Evolutionary conservation across 2,888 invertebrate genomes (phyloP).

Genomic region (Mesorhabditis sp.): DNA sequence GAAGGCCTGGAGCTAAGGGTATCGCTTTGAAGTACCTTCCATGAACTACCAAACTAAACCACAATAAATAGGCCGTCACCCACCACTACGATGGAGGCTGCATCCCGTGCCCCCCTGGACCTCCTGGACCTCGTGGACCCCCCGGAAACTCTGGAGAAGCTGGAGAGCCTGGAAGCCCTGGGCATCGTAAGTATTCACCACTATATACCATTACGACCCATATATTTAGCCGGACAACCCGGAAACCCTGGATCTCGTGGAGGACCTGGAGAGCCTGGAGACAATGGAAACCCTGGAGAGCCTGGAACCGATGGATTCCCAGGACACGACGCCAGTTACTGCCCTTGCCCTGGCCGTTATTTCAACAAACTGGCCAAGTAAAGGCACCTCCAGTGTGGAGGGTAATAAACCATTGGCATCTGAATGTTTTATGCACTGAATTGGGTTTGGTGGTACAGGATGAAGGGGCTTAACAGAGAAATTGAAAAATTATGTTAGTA

Average conservation of each 20-base stretch:
- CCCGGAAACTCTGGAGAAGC: constrained; percentile 9
- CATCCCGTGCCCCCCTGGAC: neutral
- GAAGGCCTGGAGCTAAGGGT: constrained; percentile 16
- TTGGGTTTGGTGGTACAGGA: too few relatives aligned
- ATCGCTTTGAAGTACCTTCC: neutral
- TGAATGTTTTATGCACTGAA: too few relatives aligned
- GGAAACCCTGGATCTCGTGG: constrained; percentile 1
- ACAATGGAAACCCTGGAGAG: constrained; percentile 16
- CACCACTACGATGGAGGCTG: constrained; percentile 3
- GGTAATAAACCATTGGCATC: too few relatives aligned
- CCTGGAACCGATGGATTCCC: constrained; percentile 28
- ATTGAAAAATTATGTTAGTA: too few relatives aligned
- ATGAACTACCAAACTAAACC: neutral
- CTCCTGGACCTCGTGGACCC: constrained; percentile 3
- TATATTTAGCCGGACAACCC: neutral
- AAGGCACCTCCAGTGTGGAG: too few relatives aligned
- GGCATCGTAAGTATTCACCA: neutral
- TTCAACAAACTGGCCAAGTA: neutral
- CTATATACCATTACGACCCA: neutral
- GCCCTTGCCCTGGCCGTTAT: constrained; percentile 27
- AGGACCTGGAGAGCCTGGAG: constrained; percentile 6
- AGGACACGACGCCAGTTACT: constrained; percentile 31
- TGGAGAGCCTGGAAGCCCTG: constrained; percentile 20
- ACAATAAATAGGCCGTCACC: neutral
- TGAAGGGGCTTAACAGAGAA: too few relatives aligned